Evolutionary conservation across 2,113 vertebrate genomes (phyloP).

Genomic region (Podiceps cristatus): DNA sequence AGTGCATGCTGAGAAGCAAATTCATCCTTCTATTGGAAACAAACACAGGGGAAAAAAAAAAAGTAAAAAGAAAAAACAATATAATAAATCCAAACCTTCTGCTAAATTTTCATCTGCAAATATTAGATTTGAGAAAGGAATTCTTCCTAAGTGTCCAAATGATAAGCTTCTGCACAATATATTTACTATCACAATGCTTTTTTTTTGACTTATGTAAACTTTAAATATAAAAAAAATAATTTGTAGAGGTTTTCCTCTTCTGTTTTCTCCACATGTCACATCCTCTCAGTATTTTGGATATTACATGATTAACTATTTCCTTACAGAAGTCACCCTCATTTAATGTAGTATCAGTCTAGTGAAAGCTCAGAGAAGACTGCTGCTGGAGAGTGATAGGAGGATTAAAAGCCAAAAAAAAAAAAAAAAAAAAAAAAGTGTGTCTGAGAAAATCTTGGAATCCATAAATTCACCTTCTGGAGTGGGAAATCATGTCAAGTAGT

Average conservation of each 20-base stretch:
- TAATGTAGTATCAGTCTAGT: neutral
- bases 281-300: neutral
- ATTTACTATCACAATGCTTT: neutral
- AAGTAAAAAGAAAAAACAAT: neutral
- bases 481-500: neutral
- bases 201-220: neutral
- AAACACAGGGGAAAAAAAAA: neutral
- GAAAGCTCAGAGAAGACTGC: neutral
- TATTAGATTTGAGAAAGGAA: slow-evolving; percentile 15
- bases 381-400: neutral
- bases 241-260: neutral
- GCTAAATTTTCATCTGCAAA: neutral
- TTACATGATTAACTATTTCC: neutral
- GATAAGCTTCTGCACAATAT: neutral
- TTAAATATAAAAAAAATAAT: slow-evolving; percentile 10
- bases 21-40: slow-evolving; percentile 44
- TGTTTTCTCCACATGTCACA: neutral
- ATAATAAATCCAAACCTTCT: neutral
- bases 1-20: slow-evolving; percentile 23
- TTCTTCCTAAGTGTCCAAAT: neutral
- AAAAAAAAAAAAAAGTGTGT: neutral
- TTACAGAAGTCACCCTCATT: neutral
- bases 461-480: neutral
- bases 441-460: neutral
- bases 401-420: neutral